Evolutionary conservation across 2,797 vertebrate genomes (phyloP), one percentile per base, ranked within the genome.

Genomic region (Leuciscus waleckii): DNA sequence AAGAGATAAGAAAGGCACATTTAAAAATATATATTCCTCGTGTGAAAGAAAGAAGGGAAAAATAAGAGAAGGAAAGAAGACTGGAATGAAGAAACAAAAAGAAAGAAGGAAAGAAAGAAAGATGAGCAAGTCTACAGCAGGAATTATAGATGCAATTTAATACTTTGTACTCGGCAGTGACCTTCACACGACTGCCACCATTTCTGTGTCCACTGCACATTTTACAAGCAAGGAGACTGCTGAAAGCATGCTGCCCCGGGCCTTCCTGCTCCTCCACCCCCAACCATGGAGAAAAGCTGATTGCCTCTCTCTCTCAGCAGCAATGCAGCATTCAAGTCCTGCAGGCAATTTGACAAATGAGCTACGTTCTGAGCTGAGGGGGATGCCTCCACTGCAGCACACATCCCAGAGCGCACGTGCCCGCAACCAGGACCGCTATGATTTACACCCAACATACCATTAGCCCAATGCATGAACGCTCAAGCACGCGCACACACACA

Each of bases 251-350:
- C 84, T 81, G 82, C 73, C 35, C 39, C 35, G 16, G 75, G 83
- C 88, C 90, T 90, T 93, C 94, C 91, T 94, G 90, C 92, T 91
- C 86, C 92, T 86, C 83, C 74, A 84, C 91, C 91, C 90, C 88
- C 26, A 89, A 90, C 93, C 92, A 92, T 93, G 89, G 88, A 91
- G 88, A 91, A 88, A 89, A 90, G 92, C 92, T 90, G 92, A 94
- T 93, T 92, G 90, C 51, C 51, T 56, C 49, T 56, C 67, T 49
- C 63, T 51, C 43, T 17, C 91, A 95, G 92, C 94, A 95, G 95
- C 95, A 96, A 95, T 96, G 95, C 95, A 95, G 93, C 95, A 96
- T 92, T 95, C 93, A 94, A 93, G 93, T 95, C 85, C 94, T 94
- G 94, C 94, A 94, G 94, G 93, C 93, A 92, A 91, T 93, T 93